These are phyloP conservation scores for Battus philenor DNA, from an alignment of 1,140 invertebrate species.

Conservation along the genomic window DNA sequence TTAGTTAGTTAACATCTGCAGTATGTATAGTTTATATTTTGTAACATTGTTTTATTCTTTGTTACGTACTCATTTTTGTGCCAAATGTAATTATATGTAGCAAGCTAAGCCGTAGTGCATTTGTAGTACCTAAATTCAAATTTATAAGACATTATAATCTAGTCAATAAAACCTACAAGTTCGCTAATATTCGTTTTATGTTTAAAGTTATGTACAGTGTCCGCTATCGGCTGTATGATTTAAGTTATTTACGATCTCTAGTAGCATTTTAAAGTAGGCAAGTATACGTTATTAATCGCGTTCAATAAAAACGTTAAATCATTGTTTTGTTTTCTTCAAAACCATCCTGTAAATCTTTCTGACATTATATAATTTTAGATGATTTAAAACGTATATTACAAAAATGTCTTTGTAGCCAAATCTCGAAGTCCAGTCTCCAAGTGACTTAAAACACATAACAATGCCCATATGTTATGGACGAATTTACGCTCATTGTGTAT, in stretches of 20 bases:
- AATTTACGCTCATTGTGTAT: no score
- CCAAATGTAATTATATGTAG: conserved; percentile 12
- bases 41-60: not conserved
- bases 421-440: no score
- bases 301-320: conserved; percentile 70
- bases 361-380: no score
- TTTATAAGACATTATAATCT: conserved; percentile 7
- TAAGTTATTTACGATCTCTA: conserved; percentile 42
- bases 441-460: no score
- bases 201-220: conserved; percentile 47
- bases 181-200: conserved; percentile 19
- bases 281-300: conserved; percentile 58
- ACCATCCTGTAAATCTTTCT: conserved; percentile 4
- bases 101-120: conserved; percentile 6
- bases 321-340: conserved; percentile 36
- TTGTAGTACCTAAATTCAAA: conserved; percentile 9
- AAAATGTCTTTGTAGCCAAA: no score
- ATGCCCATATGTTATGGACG: no score
- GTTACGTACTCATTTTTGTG: conserved; percentile 11
- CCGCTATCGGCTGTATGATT: conserved; percentile 46
- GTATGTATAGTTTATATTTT: conserved; percentile 2
- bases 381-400: no score
- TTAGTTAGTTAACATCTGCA: conserved; percentile 1
- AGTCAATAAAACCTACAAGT: conserved; percentile 7
- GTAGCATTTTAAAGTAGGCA: conserved; percentile 49